Conservation (phyloP, 2,113 vertebrate genomes). For the Mus spicilegus region DNA sequence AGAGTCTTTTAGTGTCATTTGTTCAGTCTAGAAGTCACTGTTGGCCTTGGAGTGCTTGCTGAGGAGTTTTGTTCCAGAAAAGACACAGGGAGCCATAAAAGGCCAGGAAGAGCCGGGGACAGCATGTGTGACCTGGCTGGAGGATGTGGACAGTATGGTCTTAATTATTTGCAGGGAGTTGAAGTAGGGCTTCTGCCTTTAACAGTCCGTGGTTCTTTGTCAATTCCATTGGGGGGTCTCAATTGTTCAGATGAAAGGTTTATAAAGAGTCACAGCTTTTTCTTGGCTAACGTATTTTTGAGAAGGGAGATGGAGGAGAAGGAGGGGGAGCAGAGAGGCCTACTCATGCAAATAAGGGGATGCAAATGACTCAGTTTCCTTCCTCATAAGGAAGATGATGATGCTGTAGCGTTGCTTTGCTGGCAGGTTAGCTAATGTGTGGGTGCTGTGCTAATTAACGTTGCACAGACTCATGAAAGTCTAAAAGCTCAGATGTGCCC, state of each 20-base stretch:
- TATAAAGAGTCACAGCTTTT: neutral
- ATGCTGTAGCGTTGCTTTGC: conserved; percentile 32
- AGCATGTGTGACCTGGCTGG: neutral
- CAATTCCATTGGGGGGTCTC: neutral
- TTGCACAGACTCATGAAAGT: conserved; percentile 52
- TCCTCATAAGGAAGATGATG: conserved; percentile 41
- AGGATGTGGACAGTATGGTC: neutral
- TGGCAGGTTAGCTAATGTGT: conserved; percentile 70
- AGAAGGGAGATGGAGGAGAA: conserved; percentile 23
- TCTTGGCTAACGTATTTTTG: conserved; percentile 40
- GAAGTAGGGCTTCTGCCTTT: neutral
- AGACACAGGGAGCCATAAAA: neutral
- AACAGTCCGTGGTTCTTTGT: neutral
- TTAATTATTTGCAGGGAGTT: neutral
- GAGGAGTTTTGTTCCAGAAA: neutral
- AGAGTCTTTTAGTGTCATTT: neutral
- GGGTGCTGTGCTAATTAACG: conserved; percentile 70
- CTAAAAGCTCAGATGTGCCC: conserved; percentile 42
- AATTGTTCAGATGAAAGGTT: neutral
- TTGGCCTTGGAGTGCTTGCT: neutral
- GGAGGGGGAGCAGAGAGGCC: conserved; percentile 37
- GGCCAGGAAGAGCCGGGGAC: neutral
- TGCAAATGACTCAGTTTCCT: conserved; percentile 75
- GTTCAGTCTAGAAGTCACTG: neutral
- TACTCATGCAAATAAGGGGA: conserved; percentile 61